Percentiles rank a stretch among this genome's conserved stretches.
Conservation (phyloP, 2,113 vertebrate species). For the Alligator sinensis region DNA sequence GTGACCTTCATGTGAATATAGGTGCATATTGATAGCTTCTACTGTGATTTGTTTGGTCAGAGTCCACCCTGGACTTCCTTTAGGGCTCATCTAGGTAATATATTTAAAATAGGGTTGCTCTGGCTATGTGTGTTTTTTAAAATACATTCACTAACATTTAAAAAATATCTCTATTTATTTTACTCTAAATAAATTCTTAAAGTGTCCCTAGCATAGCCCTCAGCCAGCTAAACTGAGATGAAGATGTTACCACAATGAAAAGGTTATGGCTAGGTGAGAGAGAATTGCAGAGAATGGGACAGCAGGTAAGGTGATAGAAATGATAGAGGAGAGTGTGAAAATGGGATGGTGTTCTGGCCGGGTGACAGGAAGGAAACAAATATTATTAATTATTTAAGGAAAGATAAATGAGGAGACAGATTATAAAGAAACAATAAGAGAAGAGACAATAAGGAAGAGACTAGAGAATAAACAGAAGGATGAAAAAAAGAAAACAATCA, state of each 20-base stretch:
- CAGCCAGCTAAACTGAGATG: background rate
- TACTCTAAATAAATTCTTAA: background rate
- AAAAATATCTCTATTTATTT: background rate
- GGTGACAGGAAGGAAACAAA: conserved; percentile 29
- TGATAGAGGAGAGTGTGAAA: background rate
- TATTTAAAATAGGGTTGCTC: background rate
- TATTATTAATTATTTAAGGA: conserved; percentile 49
- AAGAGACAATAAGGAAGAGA: background rate
- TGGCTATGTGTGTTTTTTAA: background rate
- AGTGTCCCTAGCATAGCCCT: background rate
- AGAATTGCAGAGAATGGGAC: background rate
- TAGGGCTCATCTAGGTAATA: background rate
- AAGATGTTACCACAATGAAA: background rate
- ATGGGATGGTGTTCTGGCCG: background rate
- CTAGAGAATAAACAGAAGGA: background rate
- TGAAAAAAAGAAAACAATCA: background rate
- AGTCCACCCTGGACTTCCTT: background rate
- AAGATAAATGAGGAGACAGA: conserved; percentile 23
- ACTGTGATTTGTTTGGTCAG: background rate
- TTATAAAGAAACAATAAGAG: conserved; percentile 18
- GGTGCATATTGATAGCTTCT: conserved; percentile 21
- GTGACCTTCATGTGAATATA: conserved; percentile 25
- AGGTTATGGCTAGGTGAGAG: background rate
- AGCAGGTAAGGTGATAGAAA: background rate
- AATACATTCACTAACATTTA: background rate